Percentiles rank a stretch among this genome's conserved stretches.
phyloP scores from a whole-genome alignment of 2,113 vertebrate genomes.

The Pontoporia blainvillei region DNA sequence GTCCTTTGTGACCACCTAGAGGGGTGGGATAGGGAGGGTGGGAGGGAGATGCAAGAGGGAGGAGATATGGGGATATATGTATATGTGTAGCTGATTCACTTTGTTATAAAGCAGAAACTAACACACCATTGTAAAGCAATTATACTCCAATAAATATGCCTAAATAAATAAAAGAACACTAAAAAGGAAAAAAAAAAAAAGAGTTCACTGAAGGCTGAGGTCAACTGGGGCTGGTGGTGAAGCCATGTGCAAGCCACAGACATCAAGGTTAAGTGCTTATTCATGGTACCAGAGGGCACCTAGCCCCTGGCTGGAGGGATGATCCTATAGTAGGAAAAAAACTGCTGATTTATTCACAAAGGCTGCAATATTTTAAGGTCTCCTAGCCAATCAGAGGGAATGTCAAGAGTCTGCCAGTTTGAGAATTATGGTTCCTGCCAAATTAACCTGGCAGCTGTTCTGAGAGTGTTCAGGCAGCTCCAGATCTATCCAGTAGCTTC shows the following conservation, averaged over 20 bases:
- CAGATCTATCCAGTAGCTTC: not conserved
- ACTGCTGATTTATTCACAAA: not conserved
- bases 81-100: no score
- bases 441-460: not conserved
- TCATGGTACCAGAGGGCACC: not conserved
- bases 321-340: not conserved
- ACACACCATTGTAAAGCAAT: no score
- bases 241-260: not conserved
- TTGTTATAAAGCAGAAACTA: no score
- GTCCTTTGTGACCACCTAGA: no score
- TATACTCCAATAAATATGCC: no score
- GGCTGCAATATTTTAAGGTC: not conserved
- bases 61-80: no score
- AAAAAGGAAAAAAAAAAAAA: no score
- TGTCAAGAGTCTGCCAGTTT: not conserved
- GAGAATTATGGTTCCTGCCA: not conserved
- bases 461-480: not conserved
- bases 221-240: no score
- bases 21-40: no score
- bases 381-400: not conserved
- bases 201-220: not conserved
- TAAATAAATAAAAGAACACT: no score
- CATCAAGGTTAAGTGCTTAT: not conserved
- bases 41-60: no score
- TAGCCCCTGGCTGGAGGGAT: not conserved